Percentiles rank a stretch among this genome's conserved stretches.
phyloP scores from a whole-genome alignment of 2,888 invertebrate species.

The Aphelenchoides bicaudatus region DNA sequence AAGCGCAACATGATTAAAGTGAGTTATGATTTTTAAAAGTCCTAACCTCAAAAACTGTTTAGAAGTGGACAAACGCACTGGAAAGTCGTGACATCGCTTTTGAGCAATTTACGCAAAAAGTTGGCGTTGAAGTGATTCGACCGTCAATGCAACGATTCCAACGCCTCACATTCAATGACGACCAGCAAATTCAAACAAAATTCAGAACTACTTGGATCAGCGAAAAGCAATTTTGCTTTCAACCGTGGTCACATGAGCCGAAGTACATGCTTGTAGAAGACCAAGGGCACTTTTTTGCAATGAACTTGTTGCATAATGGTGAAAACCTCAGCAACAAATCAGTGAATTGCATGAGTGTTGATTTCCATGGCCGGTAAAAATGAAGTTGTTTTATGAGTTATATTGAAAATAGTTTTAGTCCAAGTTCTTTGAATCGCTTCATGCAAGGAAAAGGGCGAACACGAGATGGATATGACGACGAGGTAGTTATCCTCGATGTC shows the following conservation, averaged over 20 bases:
- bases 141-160: constrained; percentile 56
- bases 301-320: constrained; percentile 53
- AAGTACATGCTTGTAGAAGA: constrained; percentile 50
- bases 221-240: constrained; percentile 56
- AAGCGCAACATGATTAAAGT: constrained; percentile 53
- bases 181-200: constrained; percentile 48
- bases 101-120: constrained; percentile 54
- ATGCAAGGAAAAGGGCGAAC: constrained; percentile 56
- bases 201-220: constrained; percentile 56
- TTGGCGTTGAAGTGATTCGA: constrained; percentile 40
- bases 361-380: constrained; percentile 58
- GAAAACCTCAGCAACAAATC: constrained; percentile 49
- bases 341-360: constrained; percentile 57
- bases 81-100: constrained; percentile 47
- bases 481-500: constrained; percentile 24
- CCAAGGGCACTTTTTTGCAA: constrained; percentile 56
- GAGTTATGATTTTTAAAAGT: constrained; percentile 11
- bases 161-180: constrained; percentile 53
- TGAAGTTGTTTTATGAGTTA: too few relatives aligned
- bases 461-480: constrained; percentile 49
- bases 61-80: constrained; percentile 52
- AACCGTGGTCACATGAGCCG: constrained; percentile 50
- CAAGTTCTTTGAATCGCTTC: constrained; percentile 52
- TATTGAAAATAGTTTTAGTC: too few relatives aligned
- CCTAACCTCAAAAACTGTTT: constrained; percentile 20